Percentiles rank a stretch among this genome's conserved stretches.
Conservation (phyloP, 2,113 vertebrate genomes). For the Hippolais icterina region DNA sequence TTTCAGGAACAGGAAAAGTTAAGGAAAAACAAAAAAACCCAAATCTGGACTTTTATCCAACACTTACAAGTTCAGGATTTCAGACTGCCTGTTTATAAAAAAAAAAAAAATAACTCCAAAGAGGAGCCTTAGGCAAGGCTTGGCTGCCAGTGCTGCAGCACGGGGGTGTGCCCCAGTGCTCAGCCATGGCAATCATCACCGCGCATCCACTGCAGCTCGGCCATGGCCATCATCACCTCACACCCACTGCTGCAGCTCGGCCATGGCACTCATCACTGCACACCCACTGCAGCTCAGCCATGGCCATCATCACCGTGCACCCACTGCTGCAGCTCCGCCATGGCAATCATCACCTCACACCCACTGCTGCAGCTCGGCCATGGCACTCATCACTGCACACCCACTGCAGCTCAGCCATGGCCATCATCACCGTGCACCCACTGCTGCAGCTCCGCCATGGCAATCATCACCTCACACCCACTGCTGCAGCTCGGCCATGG, state of each 20-base stretch:
- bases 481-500: too few species aligned
- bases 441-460: too few species aligned
- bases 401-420: too few species aligned
- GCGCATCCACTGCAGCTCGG: too few species aligned
- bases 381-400: not conserved
- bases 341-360: not conserved
- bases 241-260: too few species aligned
- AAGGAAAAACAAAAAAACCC: not conserved
- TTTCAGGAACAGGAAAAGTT: not conserved
- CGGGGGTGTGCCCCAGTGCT: accelerated
- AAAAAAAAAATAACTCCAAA: accelerated
- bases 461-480: too few species aligned
- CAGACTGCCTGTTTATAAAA: not conserved
- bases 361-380: not conserved
- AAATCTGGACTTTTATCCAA: not conserved
- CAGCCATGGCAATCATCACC: not conserved
- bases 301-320: too few species aligned
- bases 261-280: not conserved
- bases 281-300: not conserved
- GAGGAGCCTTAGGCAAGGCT: not conserved
- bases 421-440: too few species aligned
- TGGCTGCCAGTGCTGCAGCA: not conserved
- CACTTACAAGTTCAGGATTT: not conserved
- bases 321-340: not conserved
- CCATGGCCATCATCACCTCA: not conserved